Conservation (phyloP, 2,113 vertebrate species). For the Acinonyx jubatus region DNA sequence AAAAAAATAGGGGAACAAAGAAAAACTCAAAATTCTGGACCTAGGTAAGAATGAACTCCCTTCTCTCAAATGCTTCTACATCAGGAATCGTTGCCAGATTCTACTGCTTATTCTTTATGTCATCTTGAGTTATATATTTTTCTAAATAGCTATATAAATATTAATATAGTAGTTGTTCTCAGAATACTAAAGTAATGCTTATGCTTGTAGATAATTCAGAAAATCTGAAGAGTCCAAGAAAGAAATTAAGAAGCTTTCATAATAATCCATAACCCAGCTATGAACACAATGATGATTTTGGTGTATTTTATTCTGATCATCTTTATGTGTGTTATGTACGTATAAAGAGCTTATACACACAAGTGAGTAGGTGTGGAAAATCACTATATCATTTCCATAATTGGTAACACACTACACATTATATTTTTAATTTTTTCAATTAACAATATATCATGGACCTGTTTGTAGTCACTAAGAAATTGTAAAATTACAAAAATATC, state of each 20-base stretch:
- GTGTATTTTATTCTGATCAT: background rate
- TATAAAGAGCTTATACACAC: background rate
- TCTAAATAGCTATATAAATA: background rate
- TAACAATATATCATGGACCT: background rate
- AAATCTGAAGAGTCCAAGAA: background rate
- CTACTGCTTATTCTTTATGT: background rate
- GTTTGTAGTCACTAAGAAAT: background rate
- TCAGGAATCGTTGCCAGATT: background rate
- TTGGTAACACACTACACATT: background rate
- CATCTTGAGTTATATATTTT: background rate
- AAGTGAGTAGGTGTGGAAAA: background rate
- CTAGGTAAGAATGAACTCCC: background rate
- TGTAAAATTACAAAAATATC: background rate
- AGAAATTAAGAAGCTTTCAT: background rate
- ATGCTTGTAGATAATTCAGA: background rate
- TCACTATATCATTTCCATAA: background rate
- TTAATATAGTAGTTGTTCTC: background rate
- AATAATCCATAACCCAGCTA: background rate
- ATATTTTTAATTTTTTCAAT: background rate
- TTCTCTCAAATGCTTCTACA: background rate
- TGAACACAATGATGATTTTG: background rate
- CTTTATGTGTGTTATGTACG: background rate
- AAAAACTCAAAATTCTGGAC: slow-evolving; percentile 67
- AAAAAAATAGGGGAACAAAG: slow-evolving; percentile 52
- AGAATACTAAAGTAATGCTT: background rate